phyloP scores from a whole-genome alignment of 2,888 invertebrate genomes.

The Ophion obscuratus region DNA sequence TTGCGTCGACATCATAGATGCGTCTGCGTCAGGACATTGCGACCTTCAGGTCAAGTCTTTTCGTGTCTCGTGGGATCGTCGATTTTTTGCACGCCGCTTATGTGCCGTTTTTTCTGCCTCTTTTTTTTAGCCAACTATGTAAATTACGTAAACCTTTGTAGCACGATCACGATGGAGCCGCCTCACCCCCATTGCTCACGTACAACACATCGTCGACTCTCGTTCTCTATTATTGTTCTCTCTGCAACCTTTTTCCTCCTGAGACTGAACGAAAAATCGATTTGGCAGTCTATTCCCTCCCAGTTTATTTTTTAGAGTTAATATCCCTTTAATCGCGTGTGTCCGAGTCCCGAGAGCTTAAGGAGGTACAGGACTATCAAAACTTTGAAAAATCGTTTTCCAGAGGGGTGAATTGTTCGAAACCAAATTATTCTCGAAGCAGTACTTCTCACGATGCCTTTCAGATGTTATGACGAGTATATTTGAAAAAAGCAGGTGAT shows the following conservation, averaged over 20 bases:
- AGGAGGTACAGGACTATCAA: background rate
- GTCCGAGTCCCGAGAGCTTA: background rate
- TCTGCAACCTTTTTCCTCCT: background rate
- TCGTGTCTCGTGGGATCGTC: constrained; percentile 16
- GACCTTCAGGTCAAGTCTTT: constrained; percentile 2
- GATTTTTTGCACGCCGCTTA: constrained; percentile 1
- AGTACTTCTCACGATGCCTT: background rate
- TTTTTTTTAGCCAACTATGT: constrained; percentile 4
- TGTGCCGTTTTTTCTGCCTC: background rate
- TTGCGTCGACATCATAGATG: background rate
- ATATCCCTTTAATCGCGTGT: background rate
- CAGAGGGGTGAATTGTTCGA: background rate
- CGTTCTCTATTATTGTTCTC: background rate
- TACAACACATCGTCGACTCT: background rate
- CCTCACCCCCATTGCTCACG: background rate
- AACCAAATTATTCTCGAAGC: background rate
- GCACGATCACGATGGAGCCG: constrained; percentile 4
- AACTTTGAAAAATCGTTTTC: background rate
- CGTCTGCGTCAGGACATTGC: background rate
- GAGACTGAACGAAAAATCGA: constrained; percentile 14
- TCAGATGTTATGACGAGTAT: background rate
- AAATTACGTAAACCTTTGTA: constrained; percentile 12
- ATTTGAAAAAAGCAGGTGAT: no score
- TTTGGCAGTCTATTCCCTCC: background rate
- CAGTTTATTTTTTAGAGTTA: background rate